phyloP scores from a whole-genome alignment of 2,888 invertebrate genomes.

The Marronus borbonicus region DNA sequence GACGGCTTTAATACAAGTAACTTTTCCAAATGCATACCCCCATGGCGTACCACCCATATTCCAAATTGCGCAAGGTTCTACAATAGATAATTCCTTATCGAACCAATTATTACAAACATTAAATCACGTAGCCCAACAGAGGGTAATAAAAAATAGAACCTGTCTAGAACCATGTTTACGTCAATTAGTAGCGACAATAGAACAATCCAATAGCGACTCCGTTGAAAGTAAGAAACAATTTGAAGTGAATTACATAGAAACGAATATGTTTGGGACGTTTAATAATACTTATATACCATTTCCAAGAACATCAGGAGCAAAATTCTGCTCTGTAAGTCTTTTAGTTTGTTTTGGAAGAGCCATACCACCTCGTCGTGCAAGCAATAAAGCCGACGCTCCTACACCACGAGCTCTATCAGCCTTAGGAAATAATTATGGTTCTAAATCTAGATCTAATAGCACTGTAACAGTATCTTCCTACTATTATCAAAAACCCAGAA shows the following conservation, averaged over 20 bases:
- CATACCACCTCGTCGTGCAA: constrained; percentile 78
- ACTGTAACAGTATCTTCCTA: constrained; percentile 78
- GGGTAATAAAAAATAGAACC: constrained; percentile 87
- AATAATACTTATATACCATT: constrained; percentile 92
- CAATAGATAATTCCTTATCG: constrained; percentile 51
- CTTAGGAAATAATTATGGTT: constrained; percentile 71
- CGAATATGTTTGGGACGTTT: constrained; percentile 68
- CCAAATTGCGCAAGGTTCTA: constrained; percentile 78
- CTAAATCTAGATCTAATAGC: constrained; percentile 63
- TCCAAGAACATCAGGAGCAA: constrained; percentile 93
- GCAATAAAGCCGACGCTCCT: constrained; percentile 81
- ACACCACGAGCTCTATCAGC: constrained; percentile 87
- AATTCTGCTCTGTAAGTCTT: constrained; percentile 90
- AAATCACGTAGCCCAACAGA: constrained; percentile 85
- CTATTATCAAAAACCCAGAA: constrained; percentile 77
- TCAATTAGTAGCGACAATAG: constrained; percentile 78
- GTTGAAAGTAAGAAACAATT: constrained; percentile 69
- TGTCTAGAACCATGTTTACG: constrained; percentile 91
- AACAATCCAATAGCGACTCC: constrained; percentile 75
- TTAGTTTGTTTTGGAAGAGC: constrained; percentile 88
- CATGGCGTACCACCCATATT: constrained; percentile 79
- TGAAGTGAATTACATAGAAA: constrained; percentile 58
- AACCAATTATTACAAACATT: constrained; percentile 82
- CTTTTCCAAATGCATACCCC: constrained; percentile 84
- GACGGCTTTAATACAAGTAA: constrained; percentile 72